Conservation (phyloP, 2,888 invertebrate species). For the Spialia ferax region DNA sequence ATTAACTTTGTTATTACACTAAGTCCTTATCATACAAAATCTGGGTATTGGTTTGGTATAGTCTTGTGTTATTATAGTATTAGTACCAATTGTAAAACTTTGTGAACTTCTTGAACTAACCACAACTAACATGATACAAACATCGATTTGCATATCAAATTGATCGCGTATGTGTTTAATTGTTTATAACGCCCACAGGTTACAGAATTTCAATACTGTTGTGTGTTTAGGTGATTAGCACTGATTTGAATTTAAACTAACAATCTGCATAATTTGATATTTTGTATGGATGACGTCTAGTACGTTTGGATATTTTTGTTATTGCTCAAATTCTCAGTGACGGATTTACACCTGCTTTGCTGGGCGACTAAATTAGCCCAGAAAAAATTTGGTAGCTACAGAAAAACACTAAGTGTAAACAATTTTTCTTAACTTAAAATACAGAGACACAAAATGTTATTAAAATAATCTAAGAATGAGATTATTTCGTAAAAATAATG, state of each 20-base stretch:
- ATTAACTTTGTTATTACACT: too few relatives aligned
- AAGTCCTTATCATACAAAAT: neutral
- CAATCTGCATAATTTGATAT: conserved; percentile 14
- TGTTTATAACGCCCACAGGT: conserved; percentile 3
- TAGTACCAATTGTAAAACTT: neutral
- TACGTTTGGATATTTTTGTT: too few relatives aligned
- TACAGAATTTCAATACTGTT: conserved; percentile 18
- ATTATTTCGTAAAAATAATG: too few relatives aligned
- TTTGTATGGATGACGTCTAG: neutral
- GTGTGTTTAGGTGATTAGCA: conserved; percentile 2
- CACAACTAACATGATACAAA: conserved; percentile 2
- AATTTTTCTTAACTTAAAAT: too few relatives aligned
- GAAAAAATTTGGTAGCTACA: too few relatives aligned
- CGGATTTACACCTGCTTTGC: too few relatives aligned
- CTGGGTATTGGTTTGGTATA: neutral
- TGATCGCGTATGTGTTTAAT: conserved; percentile 6
- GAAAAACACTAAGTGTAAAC: too few relatives aligned
- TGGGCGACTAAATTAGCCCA: too few relatives aligned
- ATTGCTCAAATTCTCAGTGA: too few relatives aligned
- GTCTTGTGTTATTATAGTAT: neutral
- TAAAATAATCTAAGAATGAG: too few relatives aligned
- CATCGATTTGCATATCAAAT: conserved; percentile 18
- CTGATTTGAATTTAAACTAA: conserved; percentile 17
- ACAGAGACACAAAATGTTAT: too few relatives aligned
- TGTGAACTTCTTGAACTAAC: conserved; percentile 2